Base-by-base conservation (phyloP, 2,888 invertebrate genomes). In the Spodoptera picta region DNA sequence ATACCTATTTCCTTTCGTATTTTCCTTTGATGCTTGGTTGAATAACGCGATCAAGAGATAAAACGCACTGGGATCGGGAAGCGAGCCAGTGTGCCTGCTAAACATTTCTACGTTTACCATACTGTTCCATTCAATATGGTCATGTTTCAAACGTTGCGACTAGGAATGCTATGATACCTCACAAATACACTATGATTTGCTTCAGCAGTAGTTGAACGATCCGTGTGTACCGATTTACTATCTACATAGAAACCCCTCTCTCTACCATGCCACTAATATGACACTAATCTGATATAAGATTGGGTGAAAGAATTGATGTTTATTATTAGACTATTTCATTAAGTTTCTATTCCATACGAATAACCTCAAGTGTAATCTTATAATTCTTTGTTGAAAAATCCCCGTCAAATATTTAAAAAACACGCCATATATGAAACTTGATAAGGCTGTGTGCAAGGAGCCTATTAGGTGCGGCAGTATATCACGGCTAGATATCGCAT, bases 41-140 rank as follows among this genome's bases (percentile, higher is more conserved):
- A 92, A 91, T 92, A 92, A 92, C 88, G 88, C 90, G 93, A 92
- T 92, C 91, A 91, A 91, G 89, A 92, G 90, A 93, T 92, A 92
- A 92, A 92, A 91, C 89, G 88, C 88, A 90, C 86, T 73, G 86
- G 79, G 83, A 88, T 87, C 85, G 86, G 74, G 83, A 36, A 79
- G 82, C 76, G 80, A 80, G 80, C 83, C 84, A 85, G 85, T 83
- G 84, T 83, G 84, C 85, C 84, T 80, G 83, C 82, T 83, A 85
- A 87, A 87, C 84, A 86, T 88, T 88, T 87, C 81, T 80, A 81
- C 79, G 80, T 82, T 76, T 83, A 75, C 69, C 50, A 57, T 64
- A 60, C 70, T 82, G 74, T 79, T 81, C 83, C 83, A 85, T 88
- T 88, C 86, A 87, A 88, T 86, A 87, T 82, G 77, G 80, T 69